These are phyloP conservation scores for Drosophila kepulauana DNA, from an alignment of 1,140 invertebrate species.

Conservation along the genomic window DNA sequence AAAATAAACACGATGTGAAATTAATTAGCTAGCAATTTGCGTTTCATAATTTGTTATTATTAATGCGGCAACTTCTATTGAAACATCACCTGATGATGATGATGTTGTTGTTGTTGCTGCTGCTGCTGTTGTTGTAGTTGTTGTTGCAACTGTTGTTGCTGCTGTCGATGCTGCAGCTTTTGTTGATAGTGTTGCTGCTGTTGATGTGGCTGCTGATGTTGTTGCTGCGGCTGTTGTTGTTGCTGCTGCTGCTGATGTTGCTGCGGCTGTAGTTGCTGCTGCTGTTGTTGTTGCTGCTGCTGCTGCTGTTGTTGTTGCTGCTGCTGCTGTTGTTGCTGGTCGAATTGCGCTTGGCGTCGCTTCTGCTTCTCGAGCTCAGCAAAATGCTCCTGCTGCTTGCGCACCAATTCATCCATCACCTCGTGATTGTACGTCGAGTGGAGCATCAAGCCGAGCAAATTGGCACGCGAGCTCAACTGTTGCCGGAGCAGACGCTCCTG, in stretches of 20 bases:
- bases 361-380: constrained; percentile 69
- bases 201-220: constrained; percentile 10
- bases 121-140: constrained; percentile 8
- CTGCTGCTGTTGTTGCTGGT: constrained; percentile 21
- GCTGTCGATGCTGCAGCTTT: constrained; percentile 58
- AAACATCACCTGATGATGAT: constrained; percentile 4
- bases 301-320: constrained; percentile 10
- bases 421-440: constrained; percentile 98
- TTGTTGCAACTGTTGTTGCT: constrained; percentile 16
- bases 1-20: not conserved
- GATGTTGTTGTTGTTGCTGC: constrained; percentile 6
- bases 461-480: constrained; percentile 94
- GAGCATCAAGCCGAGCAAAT: constrained; percentile 95
- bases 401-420: constrained; percentile 89
- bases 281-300: constrained; percentile 62
- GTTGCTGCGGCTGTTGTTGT: not conserved
- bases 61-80: constrained; percentile 20
- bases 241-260: constrained; percentile 6
- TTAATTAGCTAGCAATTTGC: constrained; percentile 4
- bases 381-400: constrained; percentile 76
- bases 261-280: constrained; percentile 34
- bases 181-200: constrained; percentile 8
- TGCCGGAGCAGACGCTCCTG: constrained; percentile 95
- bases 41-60: not conserved
- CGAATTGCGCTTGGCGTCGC: constrained; percentile 42